Evolutionary conservation across 2,113 vertebrate genomes (phyloP), one percentile per base, ranked within the genome.

Genomic region (Nestor notabilis): DNA sequence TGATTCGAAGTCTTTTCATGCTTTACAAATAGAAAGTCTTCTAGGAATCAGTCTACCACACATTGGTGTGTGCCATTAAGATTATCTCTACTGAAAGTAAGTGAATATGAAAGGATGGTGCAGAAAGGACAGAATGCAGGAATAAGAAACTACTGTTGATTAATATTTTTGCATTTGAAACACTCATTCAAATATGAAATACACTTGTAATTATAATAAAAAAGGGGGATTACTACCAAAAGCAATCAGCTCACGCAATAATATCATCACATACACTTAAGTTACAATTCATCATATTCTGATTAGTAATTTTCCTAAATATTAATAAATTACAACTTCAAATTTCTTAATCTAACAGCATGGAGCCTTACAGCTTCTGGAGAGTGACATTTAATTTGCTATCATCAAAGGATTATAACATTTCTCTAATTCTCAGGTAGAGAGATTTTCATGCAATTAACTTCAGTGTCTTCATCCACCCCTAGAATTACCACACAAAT

Each of bases 261-360:
- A 13, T 71, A 24, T 87, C 39, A 82, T 82, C 27, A 37, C 27
- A 44, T 64, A 84, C 25, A 61, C 33, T 82, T 76, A 87, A 58
- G 29, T 64, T 89, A 79, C 35, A 87, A 39, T 76, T 70, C 6
- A 44, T 49, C 49, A 33, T 50, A 52, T 78, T 84, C 50, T 89
- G 81, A 92, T 87, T 55, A 91, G 61, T n/a, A 75, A 10, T 37
- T 95, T 95, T 82, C 37, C 13, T 81, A 87, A 93, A 87, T 66
- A 66, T 7, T 83, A 81, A 76, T 71, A 69, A 93, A 63, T 81
- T 74, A 78, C 7, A 83, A 6, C 60, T 64, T 66, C 19, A 81
- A 72, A 90, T 55, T 83, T 50, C n/a, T 84, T 83, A 43, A 68
- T 92, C 33, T 88, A 78, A 68, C 33, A 89, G 23, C 27, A 82